Percentiles rank a stretch among this genome's conserved stretches.
Conservation (phyloP, 1,140 invertebrate genomes). For the Brachionus koreanus region DNA sequence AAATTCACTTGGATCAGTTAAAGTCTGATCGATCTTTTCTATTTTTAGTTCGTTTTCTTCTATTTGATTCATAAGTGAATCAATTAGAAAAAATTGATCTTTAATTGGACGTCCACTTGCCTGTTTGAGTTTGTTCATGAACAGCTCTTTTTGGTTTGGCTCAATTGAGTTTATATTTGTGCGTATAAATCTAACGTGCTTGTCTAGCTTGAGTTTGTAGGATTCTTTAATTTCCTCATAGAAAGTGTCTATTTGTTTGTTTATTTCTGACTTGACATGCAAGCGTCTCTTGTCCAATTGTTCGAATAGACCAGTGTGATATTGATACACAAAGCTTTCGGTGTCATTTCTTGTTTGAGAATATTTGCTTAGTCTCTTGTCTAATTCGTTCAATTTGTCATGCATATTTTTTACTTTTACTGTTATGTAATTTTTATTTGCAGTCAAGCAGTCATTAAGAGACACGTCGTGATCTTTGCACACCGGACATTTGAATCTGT, state of each 20-base stretch:
- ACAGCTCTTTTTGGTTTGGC: not conserved
- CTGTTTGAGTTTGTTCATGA: not conserved
- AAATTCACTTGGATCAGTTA: not conserved
- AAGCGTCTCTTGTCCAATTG: not conserved
- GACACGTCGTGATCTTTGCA: not conserved
- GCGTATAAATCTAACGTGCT: not conserved
- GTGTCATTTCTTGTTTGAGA: not conserved
- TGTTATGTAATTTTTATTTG: not conserved
- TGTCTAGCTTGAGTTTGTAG: not conserved
- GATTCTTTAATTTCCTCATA: not conserved
- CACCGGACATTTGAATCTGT: not conserved
- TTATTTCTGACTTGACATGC: not conserved
- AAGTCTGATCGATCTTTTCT: not conserved
- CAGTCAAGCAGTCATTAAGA: not conserved
- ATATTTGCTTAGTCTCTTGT: not conserved
- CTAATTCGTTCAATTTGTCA: not conserved
- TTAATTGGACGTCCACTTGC: not conserved
- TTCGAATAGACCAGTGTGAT: not conserved
- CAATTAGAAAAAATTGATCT: not conserved
- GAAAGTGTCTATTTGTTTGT: not conserved
- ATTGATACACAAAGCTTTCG: not conserved
- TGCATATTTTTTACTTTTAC: not conserved
- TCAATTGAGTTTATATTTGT: not conserved
- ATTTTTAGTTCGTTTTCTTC: not conserved
- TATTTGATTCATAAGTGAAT: not conserved